Conservation (phyloP, 2,888 invertebrate genomes). For the Tyria jacobaeae region DNA sequence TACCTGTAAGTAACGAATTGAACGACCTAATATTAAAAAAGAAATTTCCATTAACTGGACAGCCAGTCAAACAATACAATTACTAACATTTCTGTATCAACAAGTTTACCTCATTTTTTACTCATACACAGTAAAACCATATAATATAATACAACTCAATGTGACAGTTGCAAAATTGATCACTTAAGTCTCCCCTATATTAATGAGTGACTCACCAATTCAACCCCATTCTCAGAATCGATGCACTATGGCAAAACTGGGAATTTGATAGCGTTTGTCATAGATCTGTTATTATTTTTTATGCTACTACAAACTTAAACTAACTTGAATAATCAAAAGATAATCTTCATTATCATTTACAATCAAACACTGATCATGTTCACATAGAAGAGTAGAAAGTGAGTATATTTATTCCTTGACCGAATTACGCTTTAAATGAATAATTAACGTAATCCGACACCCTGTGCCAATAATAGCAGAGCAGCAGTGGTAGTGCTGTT, state of each 20-base stretch:
- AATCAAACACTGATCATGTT: too few species aligned
- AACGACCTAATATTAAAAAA: too few species aligned
- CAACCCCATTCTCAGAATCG: slow-evolving; percentile 36
- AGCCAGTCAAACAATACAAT: too few species aligned
- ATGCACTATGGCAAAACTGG: slow-evolving; percentile 32
- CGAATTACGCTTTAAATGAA: too few species aligned
- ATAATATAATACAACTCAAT: neutral
- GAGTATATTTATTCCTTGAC: too few species aligned
- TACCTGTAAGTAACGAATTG: too few species aligned
- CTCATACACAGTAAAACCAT: neutral
- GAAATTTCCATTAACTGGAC: too few species aligned
- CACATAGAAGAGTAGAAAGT: too few species aligned
- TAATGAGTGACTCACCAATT: slow-evolving; percentile 33
- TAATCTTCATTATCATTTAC: neutral
- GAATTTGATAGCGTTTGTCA: slow-evolving; percentile 44
- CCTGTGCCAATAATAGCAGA: too few species aligned
- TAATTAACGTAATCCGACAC: too few species aligned
- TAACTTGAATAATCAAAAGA: slow-evolving; percentile 6
- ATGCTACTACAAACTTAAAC: slow-evolving; percentile 13
- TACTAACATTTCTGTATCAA: neutral
- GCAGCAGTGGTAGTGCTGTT: neutral
- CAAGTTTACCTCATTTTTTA: neutral
- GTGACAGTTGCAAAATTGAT: slow-evolving; percentile 1
- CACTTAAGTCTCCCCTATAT: slow-evolving; percentile 31
- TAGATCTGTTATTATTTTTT: slow-evolving; percentile 25